Evolutionary conservation across 2,113 vertebrate genomes (phyloP).

Genomic region (Prunella himalayana): DNA sequence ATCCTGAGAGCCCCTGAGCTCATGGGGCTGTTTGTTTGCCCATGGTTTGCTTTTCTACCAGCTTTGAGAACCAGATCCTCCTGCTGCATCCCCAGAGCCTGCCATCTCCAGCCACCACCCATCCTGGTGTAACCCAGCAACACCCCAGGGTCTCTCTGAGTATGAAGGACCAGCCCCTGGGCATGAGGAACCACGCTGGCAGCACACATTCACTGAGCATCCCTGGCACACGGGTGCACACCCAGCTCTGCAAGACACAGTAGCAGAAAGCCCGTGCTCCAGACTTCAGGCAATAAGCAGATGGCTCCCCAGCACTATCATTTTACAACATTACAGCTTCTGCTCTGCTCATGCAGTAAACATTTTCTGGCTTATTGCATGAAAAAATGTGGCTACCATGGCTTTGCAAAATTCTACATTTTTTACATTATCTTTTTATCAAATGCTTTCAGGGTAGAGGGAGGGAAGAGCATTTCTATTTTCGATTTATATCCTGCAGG

Average conservation of each 20-base stretch:
- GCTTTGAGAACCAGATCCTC: background rate
- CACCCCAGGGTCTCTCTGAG: background rate
- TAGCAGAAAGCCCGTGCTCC: background rate
- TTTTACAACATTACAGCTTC: constrained; percentile 50
- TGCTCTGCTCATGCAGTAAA: constrained; percentile 58
- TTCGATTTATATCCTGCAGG: constrained; percentile 31
- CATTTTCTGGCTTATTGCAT: constrained; percentile 52
- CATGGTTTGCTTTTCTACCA: background rate
- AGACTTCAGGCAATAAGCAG: constrained; percentile 52
- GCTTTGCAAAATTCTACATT: constrained; percentile 43
- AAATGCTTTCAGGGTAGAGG: background rate
- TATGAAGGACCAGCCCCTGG: accelerated
- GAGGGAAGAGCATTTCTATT: background rate
- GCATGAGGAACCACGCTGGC: accelerated
- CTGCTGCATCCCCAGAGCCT: background rate
- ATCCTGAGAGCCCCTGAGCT: background rate
- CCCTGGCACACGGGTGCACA: background rate
- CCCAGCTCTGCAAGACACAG: background rate
- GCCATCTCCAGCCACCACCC: background rate
- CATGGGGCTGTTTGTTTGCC: background rate
- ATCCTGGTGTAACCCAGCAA: background rate
- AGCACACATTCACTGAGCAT: accelerated
- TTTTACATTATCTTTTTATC: constrained; percentile 6
- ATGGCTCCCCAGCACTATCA: constrained; percentile 28
- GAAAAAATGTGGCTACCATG: background rate